A percentile compares a stretch with the other conserved stretches of the same genome.
phyloP scores from a whole-genome alignment of 2,888 invertebrate genomes.

The Philaethria dido region DNA sequence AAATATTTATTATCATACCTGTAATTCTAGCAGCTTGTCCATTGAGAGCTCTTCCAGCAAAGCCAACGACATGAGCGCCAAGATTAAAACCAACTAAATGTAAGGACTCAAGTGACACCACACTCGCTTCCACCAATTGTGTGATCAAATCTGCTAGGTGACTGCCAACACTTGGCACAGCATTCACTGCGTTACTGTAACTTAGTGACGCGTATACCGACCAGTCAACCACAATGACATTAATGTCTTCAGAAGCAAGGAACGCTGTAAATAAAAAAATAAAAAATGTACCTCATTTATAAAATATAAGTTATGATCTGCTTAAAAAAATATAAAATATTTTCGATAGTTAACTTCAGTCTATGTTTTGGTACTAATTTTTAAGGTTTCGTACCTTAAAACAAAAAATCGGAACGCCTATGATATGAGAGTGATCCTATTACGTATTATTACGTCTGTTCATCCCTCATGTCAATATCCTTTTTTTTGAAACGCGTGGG shows the following conservation, averaged over 20 bases:
- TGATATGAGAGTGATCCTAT: too few relatives aligned
- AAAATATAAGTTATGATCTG: too few relatives aligned
- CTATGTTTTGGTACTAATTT: too few relatives aligned
- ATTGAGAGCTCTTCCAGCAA: constrained; percentile 51
- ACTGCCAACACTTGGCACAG: constrained; percentile 53
- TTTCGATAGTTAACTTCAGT: too few relatives aligned
- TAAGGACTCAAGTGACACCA: constrained; percentile 43
- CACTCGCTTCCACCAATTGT: constrained; percentile 36
- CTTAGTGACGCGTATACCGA: constrained; percentile 51
- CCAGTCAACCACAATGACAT: constrained; percentile 66
- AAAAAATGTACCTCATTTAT: too few relatives aligned
- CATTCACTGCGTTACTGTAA: constrained; percentile 52
- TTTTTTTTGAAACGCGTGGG: too few relatives aligned
- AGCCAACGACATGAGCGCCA: constrained; percentile 65
- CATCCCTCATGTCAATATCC: too few relatives aligned
- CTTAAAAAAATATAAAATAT: too few relatives aligned
- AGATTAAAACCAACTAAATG: constrained; percentile 65
- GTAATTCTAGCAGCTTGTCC: constrained; percentile 60
- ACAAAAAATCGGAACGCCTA: too few relatives aligned
- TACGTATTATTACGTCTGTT: too few relatives aligned
- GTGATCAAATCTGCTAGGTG: constrained; percentile 50
- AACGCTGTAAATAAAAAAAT: constrained; percentile 48
- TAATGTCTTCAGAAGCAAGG: constrained; percentile 47
- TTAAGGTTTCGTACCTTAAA: too few relatives aligned
- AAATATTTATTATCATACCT: constrained; percentile 49